A percentile compares a stretch with the other conserved stretches of the same genome.
Evolutionary conservation across 2,113 vertebrate genomes (phyloP).

Genomic region (mouse (Mus musculus)): DNA sequence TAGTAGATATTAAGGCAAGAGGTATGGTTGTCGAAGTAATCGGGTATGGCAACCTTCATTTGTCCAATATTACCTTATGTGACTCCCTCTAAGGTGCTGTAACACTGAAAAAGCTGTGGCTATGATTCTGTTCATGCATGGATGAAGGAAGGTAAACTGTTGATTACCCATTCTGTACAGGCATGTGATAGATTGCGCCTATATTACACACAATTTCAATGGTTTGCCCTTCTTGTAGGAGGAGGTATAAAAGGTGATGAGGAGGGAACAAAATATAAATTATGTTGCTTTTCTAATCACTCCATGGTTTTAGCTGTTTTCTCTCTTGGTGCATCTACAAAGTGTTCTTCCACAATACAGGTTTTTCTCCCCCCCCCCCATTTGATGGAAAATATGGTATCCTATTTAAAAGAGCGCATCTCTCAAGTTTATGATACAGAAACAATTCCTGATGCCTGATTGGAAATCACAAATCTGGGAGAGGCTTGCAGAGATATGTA

Average conservation of each 20-base stretch:
- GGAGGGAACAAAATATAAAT: not conserved
- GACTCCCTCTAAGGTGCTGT: not conserved
- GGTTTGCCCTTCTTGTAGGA: not conserved
- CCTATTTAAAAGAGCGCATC: not conserved
- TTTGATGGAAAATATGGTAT: not conserved
- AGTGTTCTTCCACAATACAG: not conserved
- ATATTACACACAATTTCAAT: not conserved
- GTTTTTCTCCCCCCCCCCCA: not conserved
- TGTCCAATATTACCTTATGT: not conserved
- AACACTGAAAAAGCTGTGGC: not conserved
- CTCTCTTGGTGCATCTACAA: not conserved
- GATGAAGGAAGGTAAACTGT: not conserved
- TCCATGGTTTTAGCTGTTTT: not conserved
- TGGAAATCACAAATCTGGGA: not conserved
- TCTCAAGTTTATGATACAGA: not conserved
- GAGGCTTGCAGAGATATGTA: not conserved
- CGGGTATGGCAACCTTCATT: not conserved
- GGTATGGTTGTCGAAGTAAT: not conserved
- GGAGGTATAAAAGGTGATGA: not conserved
- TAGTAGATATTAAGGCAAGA: accelerated
- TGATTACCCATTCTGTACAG: not conserved
- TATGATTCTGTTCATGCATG: not conserved
- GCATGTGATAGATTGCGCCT: not conserved
- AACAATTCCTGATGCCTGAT: not conserved
- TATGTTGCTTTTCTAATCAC: not conserved